Percentiles rank a stretch among this genome's conserved stretches.
Evolutionary conservation across 2,113 vertebrate genomes (phyloP).

Genomic region (Rafetus swinhoei): DNA sequence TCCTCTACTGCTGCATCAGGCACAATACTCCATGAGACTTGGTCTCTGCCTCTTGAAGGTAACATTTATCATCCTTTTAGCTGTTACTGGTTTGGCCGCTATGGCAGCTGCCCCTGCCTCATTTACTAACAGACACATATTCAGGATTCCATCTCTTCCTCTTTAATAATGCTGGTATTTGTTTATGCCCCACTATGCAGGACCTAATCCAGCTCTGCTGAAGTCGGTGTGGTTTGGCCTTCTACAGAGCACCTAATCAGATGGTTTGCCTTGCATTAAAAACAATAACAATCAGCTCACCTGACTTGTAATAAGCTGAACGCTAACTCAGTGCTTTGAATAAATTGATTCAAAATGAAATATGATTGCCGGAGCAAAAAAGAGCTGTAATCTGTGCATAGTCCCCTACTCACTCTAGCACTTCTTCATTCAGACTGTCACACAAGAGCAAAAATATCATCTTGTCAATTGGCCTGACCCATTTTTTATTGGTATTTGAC

Average conservation of each 20-base stretch:
- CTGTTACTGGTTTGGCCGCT: background rate
- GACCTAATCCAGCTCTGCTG: background rate
- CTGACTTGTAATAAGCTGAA: background rate
- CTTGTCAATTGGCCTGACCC: background rate
- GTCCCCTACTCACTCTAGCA: background rate
- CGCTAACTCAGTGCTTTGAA: background rate
- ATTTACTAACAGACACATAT: background rate
- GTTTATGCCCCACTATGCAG: background rate
- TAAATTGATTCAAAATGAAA: background rate
- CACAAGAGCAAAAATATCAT: slow-evolving; percentile 8
- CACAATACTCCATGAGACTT: background rate
- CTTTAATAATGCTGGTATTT: background rate
- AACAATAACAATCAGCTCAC: background rate
- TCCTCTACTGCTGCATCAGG: background rate
- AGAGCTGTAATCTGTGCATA: background rate
- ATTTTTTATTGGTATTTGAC: background rate
- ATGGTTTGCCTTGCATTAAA: background rate
- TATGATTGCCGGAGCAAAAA: background rate
- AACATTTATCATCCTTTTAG: background rate
- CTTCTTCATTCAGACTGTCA: background rate
- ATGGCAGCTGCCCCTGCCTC: background rate
- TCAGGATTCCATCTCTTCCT: background rate
- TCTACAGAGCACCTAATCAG: background rate
- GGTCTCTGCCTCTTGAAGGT: background rate
- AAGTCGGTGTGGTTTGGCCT: background rate